Conservation (phyloP, 2,888 invertebrate species). For the Ormia ochracea region DNA sequence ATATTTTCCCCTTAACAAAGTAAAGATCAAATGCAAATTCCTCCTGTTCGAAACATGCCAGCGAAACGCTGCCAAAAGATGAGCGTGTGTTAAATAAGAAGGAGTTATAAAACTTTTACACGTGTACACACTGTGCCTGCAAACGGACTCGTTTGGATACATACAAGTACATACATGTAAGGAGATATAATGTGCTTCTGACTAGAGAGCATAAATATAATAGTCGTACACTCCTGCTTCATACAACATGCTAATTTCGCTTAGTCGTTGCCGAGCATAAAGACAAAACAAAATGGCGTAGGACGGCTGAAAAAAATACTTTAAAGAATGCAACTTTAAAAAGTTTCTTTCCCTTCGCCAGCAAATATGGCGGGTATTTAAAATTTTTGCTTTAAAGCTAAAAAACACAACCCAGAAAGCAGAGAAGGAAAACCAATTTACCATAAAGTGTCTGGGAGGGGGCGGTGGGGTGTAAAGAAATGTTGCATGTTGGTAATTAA, state of each 20-base stretch:
- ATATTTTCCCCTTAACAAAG: slow-evolving; percentile 63
- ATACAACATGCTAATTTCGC: slow-evolving; percentile 42
- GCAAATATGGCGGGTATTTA: slow-evolving; percentile 55
- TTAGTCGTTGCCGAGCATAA: background rate
- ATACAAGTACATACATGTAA: background rate
- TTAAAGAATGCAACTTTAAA: slow-evolving; percentile 29
- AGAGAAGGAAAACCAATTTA: background rate
- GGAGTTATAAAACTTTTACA: background rate
- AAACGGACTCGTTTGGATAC: background rate
- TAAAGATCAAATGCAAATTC: slow-evolving; percentile 48
- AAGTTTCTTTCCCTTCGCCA: slow-evolving; percentile 6
- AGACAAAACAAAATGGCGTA: slow-evolving; percentile 56
- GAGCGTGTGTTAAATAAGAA: background rate
- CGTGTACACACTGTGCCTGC: background rate
- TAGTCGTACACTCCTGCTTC: too few relatives aligned
- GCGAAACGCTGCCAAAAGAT: background rate
- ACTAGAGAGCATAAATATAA: background rate
- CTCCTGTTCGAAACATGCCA: slow-evolving; percentile 12
- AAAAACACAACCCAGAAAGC: background rate
- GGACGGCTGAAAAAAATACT: slow-evolving; percentile 18
- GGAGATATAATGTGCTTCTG: background rate
- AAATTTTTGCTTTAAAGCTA: slow-evolving; percentile 29
- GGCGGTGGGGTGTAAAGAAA: background rate
- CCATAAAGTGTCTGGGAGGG: too few relatives aligned
- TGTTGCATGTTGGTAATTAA: slow-evolving; percentile 67